Evolutionary conservation across 2,888 invertebrate genomes (phyloP).

Genomic region (Nomada flava): DNA sequence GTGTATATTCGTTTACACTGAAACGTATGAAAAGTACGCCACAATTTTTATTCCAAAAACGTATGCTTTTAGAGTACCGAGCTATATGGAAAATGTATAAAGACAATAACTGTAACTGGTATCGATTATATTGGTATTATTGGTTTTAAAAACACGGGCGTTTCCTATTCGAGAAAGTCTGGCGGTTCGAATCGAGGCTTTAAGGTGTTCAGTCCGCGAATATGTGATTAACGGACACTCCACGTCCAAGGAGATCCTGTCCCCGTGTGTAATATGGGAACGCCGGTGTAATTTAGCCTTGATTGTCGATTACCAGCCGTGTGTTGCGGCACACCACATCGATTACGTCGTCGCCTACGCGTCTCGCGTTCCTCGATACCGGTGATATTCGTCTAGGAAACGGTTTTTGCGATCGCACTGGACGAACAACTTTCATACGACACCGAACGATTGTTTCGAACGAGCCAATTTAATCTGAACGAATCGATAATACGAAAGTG

Average conservation of each 20-base stretch:
- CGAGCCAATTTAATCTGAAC: neutral
- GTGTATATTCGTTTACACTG: too few species aligned
- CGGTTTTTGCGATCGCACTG: neutral
- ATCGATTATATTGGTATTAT: too few species aligned
- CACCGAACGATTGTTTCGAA: slow-evolving; percentile 2
- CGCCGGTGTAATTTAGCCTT: slow-evolving; percentile 61
- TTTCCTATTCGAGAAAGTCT: neutral
- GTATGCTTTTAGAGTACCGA: too few species aligned
- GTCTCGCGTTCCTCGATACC: slow-evolving; percentile 11
- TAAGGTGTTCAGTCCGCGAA: slow-evolving; percentile 57
- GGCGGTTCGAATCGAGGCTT: neutral
- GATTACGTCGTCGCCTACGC: slow-evolving; percentile 23
- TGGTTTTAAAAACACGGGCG: neutral
- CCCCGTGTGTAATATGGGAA: slow-evolving; percentile 49
- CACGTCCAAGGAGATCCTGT: slow-evolving; percentile 70
- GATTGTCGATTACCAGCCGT: slow-evolving; percentile 54
- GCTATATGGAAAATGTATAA: too few species aligned
- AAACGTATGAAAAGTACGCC: too few species aligned
- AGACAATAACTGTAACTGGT: too few species aligned
- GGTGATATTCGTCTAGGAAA: slow-evolving; percentile 23
- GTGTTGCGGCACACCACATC: slow-evolving; percentile 9
- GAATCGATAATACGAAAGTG: neutral
- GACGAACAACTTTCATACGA: slow-evolving; percentile 7
- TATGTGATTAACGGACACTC: slow-evolving; percentile 54
- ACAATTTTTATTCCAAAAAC: too few species aligned